phyloP scores from a whole-genome alignment of 2,888 invertebrate species.

The Serrognathus titanus region DNA sequence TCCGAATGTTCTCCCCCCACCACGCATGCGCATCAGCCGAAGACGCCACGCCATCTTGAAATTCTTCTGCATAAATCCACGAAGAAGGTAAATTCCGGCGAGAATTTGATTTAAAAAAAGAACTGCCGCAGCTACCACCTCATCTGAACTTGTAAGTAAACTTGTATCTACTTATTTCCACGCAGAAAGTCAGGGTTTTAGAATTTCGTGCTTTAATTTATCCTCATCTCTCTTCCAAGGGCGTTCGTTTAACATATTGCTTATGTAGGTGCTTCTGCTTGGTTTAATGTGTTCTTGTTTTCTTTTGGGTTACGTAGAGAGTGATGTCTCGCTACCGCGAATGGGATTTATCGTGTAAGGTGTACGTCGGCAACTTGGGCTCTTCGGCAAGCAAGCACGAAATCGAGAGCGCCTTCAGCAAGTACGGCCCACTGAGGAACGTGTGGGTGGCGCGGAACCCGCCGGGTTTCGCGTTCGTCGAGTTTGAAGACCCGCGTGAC shows the following conservation, averaged over 20 bases:
- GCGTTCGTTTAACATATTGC: neutral
- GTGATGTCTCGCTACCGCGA: conserved; percentile 74
- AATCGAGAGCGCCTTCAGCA: conserved; percentile 81
- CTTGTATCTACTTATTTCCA: no score
- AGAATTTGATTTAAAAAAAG: no score
- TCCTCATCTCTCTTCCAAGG: no score
- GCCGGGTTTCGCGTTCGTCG: conserved; percentile 88
- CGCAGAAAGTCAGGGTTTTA: no score
- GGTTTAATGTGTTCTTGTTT: no score
- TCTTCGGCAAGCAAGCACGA: conserved; percentile 88
- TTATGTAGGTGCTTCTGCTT: neutral
- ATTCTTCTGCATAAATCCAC: neutral
- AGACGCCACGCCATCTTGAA: conserved; percentile 12
- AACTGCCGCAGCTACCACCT: no score
- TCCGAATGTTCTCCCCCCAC: neutral
- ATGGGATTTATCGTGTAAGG: conserved; percentile 86
- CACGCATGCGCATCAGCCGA: neutral
- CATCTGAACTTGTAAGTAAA: no score
- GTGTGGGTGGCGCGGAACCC: conserved; percentile 95
- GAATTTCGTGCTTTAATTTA: neutral
- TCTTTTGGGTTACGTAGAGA: conserved; percentile 1
- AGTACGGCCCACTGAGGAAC: conserved; percentile 84
- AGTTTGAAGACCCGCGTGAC: conserved; percentile 84
- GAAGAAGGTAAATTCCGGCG: no score
- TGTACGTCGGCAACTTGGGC: conserved; percentile 89